phyloP scores from a whole-genome alignment of 2,888 invertebrate genomes.

The Rhodophaea formosa region DNA sequence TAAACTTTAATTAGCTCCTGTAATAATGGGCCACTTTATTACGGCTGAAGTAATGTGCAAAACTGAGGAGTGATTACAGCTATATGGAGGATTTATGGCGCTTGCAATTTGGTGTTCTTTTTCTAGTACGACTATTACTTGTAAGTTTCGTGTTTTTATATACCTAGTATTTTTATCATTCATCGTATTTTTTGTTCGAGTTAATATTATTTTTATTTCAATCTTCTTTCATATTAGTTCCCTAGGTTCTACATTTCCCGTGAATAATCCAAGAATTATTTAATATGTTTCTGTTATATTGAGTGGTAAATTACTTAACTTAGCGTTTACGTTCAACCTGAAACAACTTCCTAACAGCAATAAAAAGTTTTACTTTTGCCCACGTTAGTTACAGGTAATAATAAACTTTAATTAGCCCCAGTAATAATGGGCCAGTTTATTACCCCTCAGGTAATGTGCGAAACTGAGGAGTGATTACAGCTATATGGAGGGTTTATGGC shows the following conservation, averaged over 20 bases:
- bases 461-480: neutral
- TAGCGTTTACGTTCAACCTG: no score
- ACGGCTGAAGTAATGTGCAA: neutral
- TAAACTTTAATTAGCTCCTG: neutral
- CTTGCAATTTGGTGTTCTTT: neutral
- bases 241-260: no score
- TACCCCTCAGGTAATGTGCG: neutral
- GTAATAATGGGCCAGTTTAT: constrained; percentile 4
- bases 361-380: neutral
- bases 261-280: no score
- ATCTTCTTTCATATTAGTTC: no score
- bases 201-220: no score
- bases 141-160: no score
- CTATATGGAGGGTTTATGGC: constrained; percentile 5
- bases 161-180: no score
- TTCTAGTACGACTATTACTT: no score
- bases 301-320: no score
- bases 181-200: no score
- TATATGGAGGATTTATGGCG: constrained; percentile 2
- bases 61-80: neutral
- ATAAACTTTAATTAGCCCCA: constrained; percentile 2
- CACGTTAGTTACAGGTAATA: neutral
- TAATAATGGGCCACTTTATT: constrained; percentile 1
- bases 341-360: neutral
- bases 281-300: no score